These are phyloP conservation scores for Oryzias sinensis DNA, from an alignment of 2,797 vertebrate species.

Conservation along the genomic window DNA sequence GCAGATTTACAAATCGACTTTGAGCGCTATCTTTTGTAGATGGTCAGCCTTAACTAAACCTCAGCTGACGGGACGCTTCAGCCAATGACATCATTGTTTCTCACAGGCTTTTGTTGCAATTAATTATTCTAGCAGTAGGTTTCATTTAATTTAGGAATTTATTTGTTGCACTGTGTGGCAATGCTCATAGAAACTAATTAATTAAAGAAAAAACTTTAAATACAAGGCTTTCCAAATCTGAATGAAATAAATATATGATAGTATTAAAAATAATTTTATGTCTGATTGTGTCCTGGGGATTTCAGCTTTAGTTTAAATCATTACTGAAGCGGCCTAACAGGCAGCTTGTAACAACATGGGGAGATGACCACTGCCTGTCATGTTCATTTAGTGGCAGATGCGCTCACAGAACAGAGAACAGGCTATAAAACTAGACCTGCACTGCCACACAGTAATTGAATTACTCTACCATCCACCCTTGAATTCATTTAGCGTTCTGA, in stretches of 20 bases:
- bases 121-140: background rate
- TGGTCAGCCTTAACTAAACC: conserved; percentile 14
- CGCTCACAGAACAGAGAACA: conserved; percentile 64
- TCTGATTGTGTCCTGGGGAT: conserved; percentile 45
- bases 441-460: conserved; percentile 73
- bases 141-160: background rate
- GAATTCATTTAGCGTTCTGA: conserved; percentile 68
- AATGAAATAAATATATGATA: conserved; percentile 13
- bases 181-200: too few species aligned
- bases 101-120: background rate
- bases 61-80: background rate
- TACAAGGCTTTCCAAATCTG: conserved; percentile 39
- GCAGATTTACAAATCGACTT: conserved; percentile 12
- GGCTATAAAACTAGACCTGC: conserved; percentile 67
- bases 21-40: conserved; percentile 11
- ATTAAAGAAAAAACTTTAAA: conserved; percentile 18
- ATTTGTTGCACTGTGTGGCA: too few species aligned
- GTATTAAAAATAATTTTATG: conserved; percentile 43
- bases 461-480: conserved; percentile 60
- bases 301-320: conserved; percentile 45
- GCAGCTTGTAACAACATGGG: conserved; percentile 71
- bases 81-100: background rate
- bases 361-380: conserved; percentile 66
- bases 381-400: conserved; percentile 70
- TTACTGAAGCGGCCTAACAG: conserved; percentile 63